Conservation (phyloP, 1,140 invertebrate genomes). For the Stenopsyche tienmushanensis region DNA sequence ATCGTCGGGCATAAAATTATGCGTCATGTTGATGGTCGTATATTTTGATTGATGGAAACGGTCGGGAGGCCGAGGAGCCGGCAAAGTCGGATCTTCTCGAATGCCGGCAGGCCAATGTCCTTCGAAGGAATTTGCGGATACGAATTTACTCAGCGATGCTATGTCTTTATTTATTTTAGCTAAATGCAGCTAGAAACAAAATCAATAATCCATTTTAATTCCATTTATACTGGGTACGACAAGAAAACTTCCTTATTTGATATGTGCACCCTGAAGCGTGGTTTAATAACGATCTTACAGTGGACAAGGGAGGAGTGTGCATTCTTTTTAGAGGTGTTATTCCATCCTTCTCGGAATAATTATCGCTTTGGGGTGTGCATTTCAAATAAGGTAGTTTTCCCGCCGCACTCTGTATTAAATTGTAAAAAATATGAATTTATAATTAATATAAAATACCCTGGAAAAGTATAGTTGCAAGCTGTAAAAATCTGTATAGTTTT, state of each 20-base stretch:
- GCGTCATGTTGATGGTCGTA: conserved; percentile 81
- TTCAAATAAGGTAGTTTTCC: no score
- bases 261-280: no score
- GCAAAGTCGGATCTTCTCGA: conserved; percentile 37
- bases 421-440: no score
- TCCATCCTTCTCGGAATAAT: no score
- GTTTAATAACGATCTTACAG: no score
- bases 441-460: conserved; percentile 53
- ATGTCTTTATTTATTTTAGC: conserved; percentile 56
- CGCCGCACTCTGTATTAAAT: neutral
- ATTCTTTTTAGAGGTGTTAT: no score
- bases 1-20: conserved; percentile 74
- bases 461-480: conserved; percentile 71
- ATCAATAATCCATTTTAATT: conserved; percentile 8
- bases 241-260: no score
- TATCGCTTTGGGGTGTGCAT: no score
- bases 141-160: conserved; percentile 45
- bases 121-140: conserved; percentile 41
- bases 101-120: conserved; percentile 42
- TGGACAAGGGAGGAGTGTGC: no score
- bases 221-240: neutral
- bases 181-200: conserved; percentile 53
- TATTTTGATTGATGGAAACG: conserved; percentile 86
- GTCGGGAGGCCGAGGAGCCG: conserved; percentile 64
- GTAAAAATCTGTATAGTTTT: conserved; percentile 64